Percentiles rank a stretch among this genome's conserved stretches.
phyloP scores from a whole-genome alignment of 1,140 invertebrate genomes.

The Leptopilina clavipes region DNA sequence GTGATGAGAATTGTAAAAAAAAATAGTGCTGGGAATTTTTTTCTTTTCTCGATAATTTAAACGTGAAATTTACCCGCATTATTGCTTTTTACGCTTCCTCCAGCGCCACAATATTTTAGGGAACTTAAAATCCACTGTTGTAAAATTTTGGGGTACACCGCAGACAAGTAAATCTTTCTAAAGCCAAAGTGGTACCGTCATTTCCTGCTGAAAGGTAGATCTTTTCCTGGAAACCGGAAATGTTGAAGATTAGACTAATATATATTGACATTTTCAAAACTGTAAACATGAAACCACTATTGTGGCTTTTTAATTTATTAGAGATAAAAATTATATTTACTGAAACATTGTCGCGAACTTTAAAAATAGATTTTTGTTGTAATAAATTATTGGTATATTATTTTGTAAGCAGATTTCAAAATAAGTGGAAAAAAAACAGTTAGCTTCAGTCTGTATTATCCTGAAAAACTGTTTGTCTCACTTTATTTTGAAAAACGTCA shows the following conservation, averaged over 20 bases:
- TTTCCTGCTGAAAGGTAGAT: not conserved
- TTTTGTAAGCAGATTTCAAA: too few species aligned
- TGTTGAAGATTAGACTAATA: not conserved
- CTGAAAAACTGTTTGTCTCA: not conserved
- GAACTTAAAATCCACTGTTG: conserved; percentile 45
- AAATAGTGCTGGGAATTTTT: not conserved
- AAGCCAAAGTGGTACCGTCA: not conserved
- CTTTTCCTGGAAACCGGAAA: not conserved
- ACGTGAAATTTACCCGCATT: not conserved
- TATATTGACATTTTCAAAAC: not conserved
- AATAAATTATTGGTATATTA: too few species aligned
- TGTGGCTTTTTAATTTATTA: not conserved
- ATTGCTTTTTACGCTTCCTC: conserved; percentile 48
- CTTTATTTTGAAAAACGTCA: not conserved
- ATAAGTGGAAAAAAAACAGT: too few species aligned
- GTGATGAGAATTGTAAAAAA: too few species aligned
- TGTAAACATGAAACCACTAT: not conserved
- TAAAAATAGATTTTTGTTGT: too few species aligned
- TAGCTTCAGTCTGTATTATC: not conserved
- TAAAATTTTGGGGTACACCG: conserved; percentile 36
- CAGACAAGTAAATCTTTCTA: conserved; percentile 19
- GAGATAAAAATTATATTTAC: too few species aligned
- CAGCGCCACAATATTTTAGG: conserved; percentile 39
- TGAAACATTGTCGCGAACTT: too few species aligned
- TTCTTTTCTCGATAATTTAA: too few species aligned